phyloP scores from a whole-genome alignment of 2,888 invertebrate species.

The Chironomus tentans region DNA sequence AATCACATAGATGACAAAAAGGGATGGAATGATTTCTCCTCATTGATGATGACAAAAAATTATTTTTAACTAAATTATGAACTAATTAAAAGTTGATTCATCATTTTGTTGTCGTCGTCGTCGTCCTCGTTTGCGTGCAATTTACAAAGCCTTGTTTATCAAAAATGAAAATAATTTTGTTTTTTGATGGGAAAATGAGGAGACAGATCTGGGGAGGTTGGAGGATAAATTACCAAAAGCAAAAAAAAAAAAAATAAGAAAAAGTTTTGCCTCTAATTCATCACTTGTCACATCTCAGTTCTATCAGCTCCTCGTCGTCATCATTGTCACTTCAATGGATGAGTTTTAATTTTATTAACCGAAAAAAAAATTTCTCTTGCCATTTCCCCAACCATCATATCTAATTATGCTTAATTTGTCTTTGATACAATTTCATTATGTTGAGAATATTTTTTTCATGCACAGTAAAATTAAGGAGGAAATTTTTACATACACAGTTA shows the following conservation, averaged over 20 bases:
- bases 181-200: background rate
- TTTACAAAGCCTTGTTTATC: slow-evolving; percentile 5
- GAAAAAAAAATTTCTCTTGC: background rate
- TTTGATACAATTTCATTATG: slow-evolving; percentile 4
- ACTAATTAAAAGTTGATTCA: slow-evolving; percentile 26
- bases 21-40: background rate
- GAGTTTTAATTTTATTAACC: slow-evolving; percentile 15
- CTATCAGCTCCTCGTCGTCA: background rate
- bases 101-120: background rate
- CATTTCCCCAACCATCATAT: background rate
- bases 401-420: slow-evolving; percentile 23
- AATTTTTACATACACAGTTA: background rate
- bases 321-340: background rate
- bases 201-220: background rate
- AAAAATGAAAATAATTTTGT: background rate
- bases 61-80: slow-evolving; percentile 23
- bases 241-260: background rate
- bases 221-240: background rate
- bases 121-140: background rate
- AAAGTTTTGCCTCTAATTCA: slow-evolving; percentile 15
- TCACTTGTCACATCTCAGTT: background rate
- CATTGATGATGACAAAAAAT: background rate
- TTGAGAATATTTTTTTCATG: background rate
- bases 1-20: background rate
- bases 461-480: background rate